Percentiles rank a stretch among this genome's conserved stretches.
These are phyloP conservation scores for Laothoe populi DNA, from an alignment of 2,888 invertebrate species.

Conservation along the genomic window DNA sequence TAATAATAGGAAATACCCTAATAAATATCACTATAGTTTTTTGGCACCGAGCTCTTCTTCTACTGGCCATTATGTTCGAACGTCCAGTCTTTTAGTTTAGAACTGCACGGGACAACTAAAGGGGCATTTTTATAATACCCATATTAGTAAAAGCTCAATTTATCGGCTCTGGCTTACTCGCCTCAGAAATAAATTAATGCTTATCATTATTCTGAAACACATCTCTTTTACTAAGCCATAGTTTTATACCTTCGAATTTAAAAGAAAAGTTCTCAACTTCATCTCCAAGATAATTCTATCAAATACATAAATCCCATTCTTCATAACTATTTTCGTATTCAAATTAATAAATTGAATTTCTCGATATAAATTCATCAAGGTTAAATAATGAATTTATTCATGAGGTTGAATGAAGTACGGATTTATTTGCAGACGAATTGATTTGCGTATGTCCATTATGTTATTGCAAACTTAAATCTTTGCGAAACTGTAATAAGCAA, in stretches of 20 bases:
- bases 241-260: background rate
- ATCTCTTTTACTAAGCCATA: no score
- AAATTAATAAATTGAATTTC: conserved; percentile 38
- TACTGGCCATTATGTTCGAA: no score
- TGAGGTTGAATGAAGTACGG: conserved; percentile 5
- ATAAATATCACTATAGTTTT: no score
- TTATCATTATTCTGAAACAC: no score
- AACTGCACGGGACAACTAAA: no score
- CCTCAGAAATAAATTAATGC: no score
- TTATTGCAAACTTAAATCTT: conserved; percentile 10
- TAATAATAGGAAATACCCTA: no score
- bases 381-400: conserved; percentile 24
- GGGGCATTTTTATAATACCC: no score
- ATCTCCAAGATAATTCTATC: background rate
- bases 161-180: no score
- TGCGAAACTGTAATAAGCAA: background rate
- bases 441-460: conserved; percentile 9
- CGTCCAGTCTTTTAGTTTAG: no score
- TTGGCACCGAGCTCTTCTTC: no score
- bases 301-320: background rate
- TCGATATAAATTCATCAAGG: background rate
- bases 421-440: conserved; percentile 19
- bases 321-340: conserved; percentile 33
- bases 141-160: no score
- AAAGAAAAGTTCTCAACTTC: background rate